Percentiles rank a stretch among this genome's conserved stretches.
phyloP scores from a whole-genome alignment of 2,888 invertebrate species.

The Toxonevra muliebris region DNA sequence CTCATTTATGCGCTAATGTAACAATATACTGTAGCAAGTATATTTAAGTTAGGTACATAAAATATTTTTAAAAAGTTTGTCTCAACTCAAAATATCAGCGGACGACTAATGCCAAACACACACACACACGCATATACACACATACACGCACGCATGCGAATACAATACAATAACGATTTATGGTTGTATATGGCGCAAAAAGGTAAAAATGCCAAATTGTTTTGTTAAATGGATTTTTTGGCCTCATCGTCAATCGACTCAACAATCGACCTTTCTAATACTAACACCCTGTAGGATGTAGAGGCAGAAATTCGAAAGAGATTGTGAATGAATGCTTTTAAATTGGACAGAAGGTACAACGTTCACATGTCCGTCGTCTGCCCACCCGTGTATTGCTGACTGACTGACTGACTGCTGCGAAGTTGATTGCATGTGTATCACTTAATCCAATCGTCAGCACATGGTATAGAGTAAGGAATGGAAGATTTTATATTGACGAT shows the following conservation, averaged over 20 bases:
- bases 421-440: slow-evolving; percentile 56
- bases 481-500: neutral
- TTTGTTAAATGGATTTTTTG: slow-evolving; percentile 50
- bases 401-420: slow-evolving; percentile 49
- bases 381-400: slow-evolving; percentile 6
- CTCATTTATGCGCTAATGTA: slow-evolving; percentile 45
- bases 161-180: slow-evolving; percentile 8
- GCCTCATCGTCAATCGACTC: neutral
- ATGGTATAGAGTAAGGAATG: slow-evolving; percentile 6
- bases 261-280: slow-evolving; percentile 1
- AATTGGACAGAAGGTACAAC: slow-evolving; percentile 54
- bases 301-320: too few species aligned
- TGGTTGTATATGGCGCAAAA: neutral
- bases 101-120: neutral
- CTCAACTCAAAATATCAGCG: neutral
- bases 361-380: neutral
- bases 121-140: neutral
- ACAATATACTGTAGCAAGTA: neutral
- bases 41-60: neutral
- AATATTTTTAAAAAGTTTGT: slow-evolving; percentile 17
- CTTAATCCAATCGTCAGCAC: slow-evolving; percentile 53
- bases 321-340: slow-evolving; percentile 43
- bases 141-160: slow-evolving; percentile 11
- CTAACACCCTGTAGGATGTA: too few species aligned
- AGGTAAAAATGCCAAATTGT: slow-evolving; percentile 30